These are phyloP conservation scores for Galerucella calmariensis DNA, from an alignment of 2,888 invertebrate species.

Conservation along the genomic window DNA sequence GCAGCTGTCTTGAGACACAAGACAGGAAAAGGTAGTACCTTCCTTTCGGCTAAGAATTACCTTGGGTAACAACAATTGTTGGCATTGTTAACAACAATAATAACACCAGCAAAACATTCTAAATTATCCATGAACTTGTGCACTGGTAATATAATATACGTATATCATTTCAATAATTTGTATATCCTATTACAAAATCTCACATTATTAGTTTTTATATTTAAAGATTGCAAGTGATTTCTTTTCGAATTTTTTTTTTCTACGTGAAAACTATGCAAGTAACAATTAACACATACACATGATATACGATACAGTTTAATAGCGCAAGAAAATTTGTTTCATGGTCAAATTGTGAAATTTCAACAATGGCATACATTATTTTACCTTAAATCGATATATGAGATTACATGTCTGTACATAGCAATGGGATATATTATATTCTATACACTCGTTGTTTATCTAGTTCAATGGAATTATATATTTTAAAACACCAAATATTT, in stretches of 20 bases:
- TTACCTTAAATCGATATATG: slow-evolving; percentile 21
- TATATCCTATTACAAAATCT: neutral
- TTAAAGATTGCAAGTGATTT: neutral
- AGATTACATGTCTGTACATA: neutral
- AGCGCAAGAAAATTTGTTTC: slow-evolving; percentile 26
- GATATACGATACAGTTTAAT: neutral
- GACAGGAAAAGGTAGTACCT: neutral
- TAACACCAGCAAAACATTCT: neutral
- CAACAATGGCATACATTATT: slow-evolving; percentile 31
- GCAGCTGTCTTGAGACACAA: neutral
- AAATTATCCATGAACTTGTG: slow-evolving; percentile 7
- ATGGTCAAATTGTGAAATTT: slow-evolving; percentile 28
- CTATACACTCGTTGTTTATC: neutral
- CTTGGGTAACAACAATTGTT: neutral
- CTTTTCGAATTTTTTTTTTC: neutral
- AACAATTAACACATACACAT: neutral
- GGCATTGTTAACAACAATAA: neutral
- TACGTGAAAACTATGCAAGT: neutral
- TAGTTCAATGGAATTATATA: neutral
- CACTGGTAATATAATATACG: neutral
- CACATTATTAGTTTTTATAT: neutral
- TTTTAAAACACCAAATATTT: neutral
- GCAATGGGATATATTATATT: neutral
- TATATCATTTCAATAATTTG: neutral
- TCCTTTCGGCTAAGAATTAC: neutral